A percentile compares a stretch with the other conserved stretches of the same genome.
Evolutionary conservation across 2,797 vertebrate species (phyloP).

Genomic region (Pampus argenteus): DNA sequence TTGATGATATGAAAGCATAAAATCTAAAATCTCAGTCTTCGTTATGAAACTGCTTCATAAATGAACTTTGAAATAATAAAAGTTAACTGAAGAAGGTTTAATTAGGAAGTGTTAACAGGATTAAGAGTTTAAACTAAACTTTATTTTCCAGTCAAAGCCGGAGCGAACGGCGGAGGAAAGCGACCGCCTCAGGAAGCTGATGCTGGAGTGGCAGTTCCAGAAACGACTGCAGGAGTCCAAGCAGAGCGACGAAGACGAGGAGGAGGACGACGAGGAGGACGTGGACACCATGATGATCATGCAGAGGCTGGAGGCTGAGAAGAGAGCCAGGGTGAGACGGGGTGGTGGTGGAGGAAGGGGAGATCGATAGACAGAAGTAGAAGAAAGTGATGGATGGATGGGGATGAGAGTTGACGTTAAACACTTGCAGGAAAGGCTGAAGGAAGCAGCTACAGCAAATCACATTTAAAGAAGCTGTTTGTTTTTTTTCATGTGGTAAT

Average conservation of each 20-base stretch:
- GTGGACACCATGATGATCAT: conserved; percentile 96
- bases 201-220: conserved; percentile 99
- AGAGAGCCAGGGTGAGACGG: conserved; percentile 94
- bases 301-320: conserved; percentile 97
- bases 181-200: conserved; percentile 95
- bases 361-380: neutral
- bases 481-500: conserved; percentile 32
- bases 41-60: no score
- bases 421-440: neutral
- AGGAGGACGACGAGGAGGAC: conserved; percentile 96
- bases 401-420: neutral
- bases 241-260: conserved; percentile 96
- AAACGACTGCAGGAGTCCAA: conserved; percentile 97
- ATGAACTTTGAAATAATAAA: no score
- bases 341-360: neutral
- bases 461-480: conserved; percentile 17
- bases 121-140: neutral
- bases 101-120: no score
- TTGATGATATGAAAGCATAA: neutral
- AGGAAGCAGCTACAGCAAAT: conserved; percentile 4
- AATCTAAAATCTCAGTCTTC: no score
- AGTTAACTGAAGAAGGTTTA: no score
- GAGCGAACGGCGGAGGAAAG: conserved; percentile 94
- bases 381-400: neutral
- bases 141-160: conserved; percentile 84